Conservation (phyloP, 2,888 invertebrate species). For the Boloria selene region DNA sequence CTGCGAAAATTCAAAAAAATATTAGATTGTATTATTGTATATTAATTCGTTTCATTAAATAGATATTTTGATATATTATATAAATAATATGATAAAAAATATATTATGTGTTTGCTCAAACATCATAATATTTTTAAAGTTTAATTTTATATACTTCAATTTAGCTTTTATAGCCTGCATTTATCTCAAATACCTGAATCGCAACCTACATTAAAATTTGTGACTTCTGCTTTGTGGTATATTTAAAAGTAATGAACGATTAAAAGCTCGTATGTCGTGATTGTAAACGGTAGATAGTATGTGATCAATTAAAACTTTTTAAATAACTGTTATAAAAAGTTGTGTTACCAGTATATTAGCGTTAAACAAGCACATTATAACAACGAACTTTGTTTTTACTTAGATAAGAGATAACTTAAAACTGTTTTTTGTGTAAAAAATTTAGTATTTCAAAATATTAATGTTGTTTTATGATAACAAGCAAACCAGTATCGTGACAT, state of each 20-base stretch:
- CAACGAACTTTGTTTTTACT: neutral
- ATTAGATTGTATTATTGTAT: too few species aligned
- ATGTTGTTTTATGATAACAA: conserved; percentile 13
- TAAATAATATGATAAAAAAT: neutral
- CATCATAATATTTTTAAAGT: neutral
- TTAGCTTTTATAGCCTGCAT: conserved; percentile 24
- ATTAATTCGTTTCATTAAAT: too few species aligned
- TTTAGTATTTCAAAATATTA: conserved; percentile 3
- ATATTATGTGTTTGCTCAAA: neutral
- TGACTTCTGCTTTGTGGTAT: conserved; percentile 30
- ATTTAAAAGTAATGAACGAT: conserved; percentile 31
- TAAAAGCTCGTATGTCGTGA: conserved; percentile 29
- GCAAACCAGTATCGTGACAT: conserved; percentile 45
- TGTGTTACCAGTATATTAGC: neutral
- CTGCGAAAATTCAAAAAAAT: too few species aligned
- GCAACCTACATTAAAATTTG: conserved; percentile 25
- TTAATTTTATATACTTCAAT: conserved; percentile 12
- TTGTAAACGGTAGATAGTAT: conserved; percentile 23
- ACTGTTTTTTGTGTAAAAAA: neutral
- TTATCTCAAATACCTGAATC: conserved; percentile 32
- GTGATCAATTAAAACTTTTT: conserved; percentile 30
- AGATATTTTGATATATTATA: neutral
- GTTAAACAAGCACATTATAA: neutral
- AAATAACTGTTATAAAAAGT: conserved; percentile 15
- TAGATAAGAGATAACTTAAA: too few species aligned